phyloP scores from a whole-genome alignment of 2,888 invertebrate genomes.

The Asteroscopus sphinx region DNA sequence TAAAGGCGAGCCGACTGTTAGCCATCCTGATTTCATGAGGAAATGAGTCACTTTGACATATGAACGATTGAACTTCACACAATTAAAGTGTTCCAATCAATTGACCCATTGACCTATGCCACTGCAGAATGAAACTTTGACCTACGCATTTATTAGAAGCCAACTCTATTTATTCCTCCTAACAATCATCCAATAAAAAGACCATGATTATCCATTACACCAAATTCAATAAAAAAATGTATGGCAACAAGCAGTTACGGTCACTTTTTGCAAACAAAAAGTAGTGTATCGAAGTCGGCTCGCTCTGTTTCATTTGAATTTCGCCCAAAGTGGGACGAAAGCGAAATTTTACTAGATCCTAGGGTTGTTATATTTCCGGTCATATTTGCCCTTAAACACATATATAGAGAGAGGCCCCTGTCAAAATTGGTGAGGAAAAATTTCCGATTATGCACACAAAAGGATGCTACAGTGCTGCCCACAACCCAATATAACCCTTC shows the following conservation, averaged over 20 bases:
- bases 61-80: too few species aligned
- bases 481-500: background rate
- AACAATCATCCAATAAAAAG: conserved; percentile 9
- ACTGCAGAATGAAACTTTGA: conserved; percentile 6
- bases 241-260: conserved; percentile 23
- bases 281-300: conserved; percentile 27
- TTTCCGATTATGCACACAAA: too few species aligned
- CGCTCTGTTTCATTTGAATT: conserved; percentile 54
- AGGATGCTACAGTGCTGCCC: too few species aligned
- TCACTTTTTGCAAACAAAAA: conserved; percentile 44
- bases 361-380: conserved; percentile 14
- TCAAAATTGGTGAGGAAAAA: too few species aligned
- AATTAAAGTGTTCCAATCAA: conserved; percentile 10
- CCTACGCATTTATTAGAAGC: background rate
- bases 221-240: conserved; percentile 22
- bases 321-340: conserved; percentile 42
- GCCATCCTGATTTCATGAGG: too few species aligned
- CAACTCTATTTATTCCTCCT: background rate
- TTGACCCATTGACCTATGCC: conserved; percentile 10
- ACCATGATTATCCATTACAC: conserved; percentile 27
- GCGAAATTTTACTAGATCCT: conserved; percentile 35
- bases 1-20: too few species aligned
- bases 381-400: background rate
- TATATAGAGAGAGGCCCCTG: too few species aligned
- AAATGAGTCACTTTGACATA: too few species aligned